phyloP scores from a whole-genome alignment of 1,140 invertebrate genomes.

The Cotesia chilonis region DNA sequence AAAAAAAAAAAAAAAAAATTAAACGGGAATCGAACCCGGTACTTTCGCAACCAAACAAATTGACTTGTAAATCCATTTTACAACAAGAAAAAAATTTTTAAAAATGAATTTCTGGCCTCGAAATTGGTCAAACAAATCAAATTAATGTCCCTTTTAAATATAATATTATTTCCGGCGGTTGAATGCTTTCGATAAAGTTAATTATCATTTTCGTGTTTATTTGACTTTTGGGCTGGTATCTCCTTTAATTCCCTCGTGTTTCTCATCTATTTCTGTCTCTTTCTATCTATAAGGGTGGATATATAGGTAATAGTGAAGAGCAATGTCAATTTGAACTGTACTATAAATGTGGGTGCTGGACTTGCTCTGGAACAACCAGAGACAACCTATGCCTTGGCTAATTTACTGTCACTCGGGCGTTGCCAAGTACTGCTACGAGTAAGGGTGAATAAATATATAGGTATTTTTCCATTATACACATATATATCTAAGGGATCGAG shows the following conservation, averaged over 20 bases:
- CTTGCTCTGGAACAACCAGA: too few relatives aligned
- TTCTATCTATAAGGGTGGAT: too few relatives aligned
- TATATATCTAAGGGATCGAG: not conserved
- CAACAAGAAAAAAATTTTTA: too few relatives aligned
- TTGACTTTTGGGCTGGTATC: slow-evolving; percentile 18
- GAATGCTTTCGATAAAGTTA: slow-evolving; percentile 27
- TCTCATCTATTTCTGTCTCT: not conserved
- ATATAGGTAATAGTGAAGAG: not conserved
- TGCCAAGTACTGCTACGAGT: slow-evolving; percentile 2
- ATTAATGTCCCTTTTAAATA: slow-evolving; percentile 35
- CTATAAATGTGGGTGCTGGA: too few relatives aligned
- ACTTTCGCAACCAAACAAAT: too few relatives aligned
- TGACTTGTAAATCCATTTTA: too few relatives aligned
- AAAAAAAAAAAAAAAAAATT: too few relatives aligned
- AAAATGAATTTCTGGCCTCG: too few relatives aligned
- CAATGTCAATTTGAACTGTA: slow-evolving; percentile 9
- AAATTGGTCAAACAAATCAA: not conserved
- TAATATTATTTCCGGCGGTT: slow-evolving; percentile 43
- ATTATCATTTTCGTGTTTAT: too few relatives aligned
- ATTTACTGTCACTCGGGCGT: slow-evolving; percentile 32
- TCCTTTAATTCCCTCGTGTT: not conserved
- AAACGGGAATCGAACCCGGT: too few relatives aligned
- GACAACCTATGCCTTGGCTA: slow-evolving; percentile 10
- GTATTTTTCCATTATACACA: slow-evolving; percentile 3
- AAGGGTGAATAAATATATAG: not conserved